Evolutionary conservation across 2,888 invertebrate species (phyloP), one percentile per base, ranked within the genome.

Genomic region (Aelia acuminata): DNA sequence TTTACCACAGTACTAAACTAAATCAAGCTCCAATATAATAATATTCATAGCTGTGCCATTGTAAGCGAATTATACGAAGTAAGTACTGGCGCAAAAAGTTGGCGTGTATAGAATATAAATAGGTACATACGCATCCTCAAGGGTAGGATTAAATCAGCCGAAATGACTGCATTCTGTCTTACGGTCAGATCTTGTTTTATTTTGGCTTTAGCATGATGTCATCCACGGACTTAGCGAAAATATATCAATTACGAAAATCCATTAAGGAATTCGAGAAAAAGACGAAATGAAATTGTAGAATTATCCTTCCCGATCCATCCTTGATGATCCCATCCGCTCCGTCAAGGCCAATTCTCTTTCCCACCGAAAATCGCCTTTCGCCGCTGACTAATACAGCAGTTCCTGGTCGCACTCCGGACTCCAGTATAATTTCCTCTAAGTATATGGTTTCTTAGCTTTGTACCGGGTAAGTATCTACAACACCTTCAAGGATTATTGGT

Each of bases 331-430:
- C 80, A 4, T 15, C 43, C n/a, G 80, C 80, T 43, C 43, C 22
- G 11, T 11, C 80, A 80, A 80, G 80, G 80, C n/a, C 80, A 80
- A n/a, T 80, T 47, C 80, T 80, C 80, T 80, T 80, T 43, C 43
- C 39, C 43, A 80, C 80, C 80, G 43, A 80, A 80, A 80, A 80
- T 80, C 80, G 43, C 80, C 80, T 80, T 80, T 80, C 80, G 43
- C 80, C 80, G 22, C 63, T 70, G 63, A 43, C 43, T 80, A 47
- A 80, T 80, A 11, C 43, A 43, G n/a, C 39, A 47, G 80, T 43
- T 80, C 80, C 80, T 80, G 80, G 43, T 80, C 43, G 10, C 4
- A 39, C 47, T 13, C 43, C 43, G 1, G 35, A n/a, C n/a, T 43
- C 39, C 11, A 47, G 15, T n/a, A 47, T 80, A 80, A 80, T 80